Percentiles rank a stretch among this genome's conserved stretches.
phyloP scores from a whole-genome alignment of 2,113 vertebrate species.

The Donacobius atricapilla region DNA sequence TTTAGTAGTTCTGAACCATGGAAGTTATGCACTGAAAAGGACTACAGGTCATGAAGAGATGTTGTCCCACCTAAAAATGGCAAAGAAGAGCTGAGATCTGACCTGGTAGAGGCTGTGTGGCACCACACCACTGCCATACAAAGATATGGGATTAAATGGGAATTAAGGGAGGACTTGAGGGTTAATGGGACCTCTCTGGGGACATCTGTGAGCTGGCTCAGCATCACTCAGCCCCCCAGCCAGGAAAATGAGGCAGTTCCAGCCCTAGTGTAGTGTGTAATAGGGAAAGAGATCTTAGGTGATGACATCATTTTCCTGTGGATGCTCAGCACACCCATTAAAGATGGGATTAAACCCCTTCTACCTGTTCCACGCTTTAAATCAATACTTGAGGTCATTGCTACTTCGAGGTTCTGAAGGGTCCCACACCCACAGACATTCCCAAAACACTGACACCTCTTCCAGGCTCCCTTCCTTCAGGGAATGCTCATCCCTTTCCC shows the following conservation, averaged over 20 bases:
- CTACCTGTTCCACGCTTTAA: neutral
- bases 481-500: neutral
- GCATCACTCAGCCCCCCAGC: neutral
- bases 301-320: neutral
- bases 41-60: neutral
- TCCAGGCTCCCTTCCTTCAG: neutral
- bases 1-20: neutral
- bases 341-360: neutral
- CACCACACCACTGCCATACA: neutral
- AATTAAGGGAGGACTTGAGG: neutral
- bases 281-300: neutral
- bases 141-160: neutral
- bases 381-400: neutral
- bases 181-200: neutral
- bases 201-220: neutral
- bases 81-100: neutral
- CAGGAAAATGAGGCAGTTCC: neutral
- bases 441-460: neutral
- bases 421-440: neutral
- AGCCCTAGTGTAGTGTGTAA: neutral
- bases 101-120: neutral
- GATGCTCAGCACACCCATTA: neutral
- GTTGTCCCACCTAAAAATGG: neutral
- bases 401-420: neutral
- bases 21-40: accelerated